Base-by-base conservation (phyloP, 2,888 invertebrate genomes). In the Vanessa cardui region DNA sequence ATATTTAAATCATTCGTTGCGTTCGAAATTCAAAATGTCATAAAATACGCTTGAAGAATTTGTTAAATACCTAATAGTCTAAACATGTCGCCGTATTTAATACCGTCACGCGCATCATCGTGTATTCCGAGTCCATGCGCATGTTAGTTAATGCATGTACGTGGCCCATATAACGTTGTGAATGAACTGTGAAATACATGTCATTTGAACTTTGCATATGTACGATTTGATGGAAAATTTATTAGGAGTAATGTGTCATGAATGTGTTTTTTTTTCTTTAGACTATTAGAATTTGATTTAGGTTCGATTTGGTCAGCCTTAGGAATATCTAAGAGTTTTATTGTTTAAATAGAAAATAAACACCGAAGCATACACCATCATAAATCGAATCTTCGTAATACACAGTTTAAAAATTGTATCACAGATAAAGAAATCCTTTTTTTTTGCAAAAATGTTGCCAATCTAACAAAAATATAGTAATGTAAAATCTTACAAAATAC, bases 81-180 rank as follows among this genome's bases (percentile, higher is more conserved):
- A 46, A 59, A 46, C 45, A 59, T 31, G 45, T 16, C 26, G n/a
- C 26, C 21, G 39, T 60, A 47, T 47, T 60, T 47, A 60, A 60
- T 60, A 12, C 18, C 59, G 31, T 60, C 59, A 60, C 56, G 56
- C 33, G 16, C 45, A 3, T 54, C 50, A 65, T 65, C 72, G 71
- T 71, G n/a, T 7, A 64, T 76, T 74, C 65, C n/a, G 33, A 72
- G 69, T 73, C 75, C 75, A 52, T 58, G 63, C 54, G 54, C 56
- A 46, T 46, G 58, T 66, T 66, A 64, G 66, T 69, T 71, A 73
- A 69, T 75, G 71, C 68, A 58, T 64, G 70, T 63, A 61, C 70
- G 69, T 73, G 73, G 74, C 74, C 75, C 64, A 77, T 70, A 76
- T 74, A 64, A 66, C 66, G 73, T 71, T 73, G 73, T 77, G 77